Conservation (phyloP, 2,113 vertebrate genomes). For the Lepus americanus region DNA sequence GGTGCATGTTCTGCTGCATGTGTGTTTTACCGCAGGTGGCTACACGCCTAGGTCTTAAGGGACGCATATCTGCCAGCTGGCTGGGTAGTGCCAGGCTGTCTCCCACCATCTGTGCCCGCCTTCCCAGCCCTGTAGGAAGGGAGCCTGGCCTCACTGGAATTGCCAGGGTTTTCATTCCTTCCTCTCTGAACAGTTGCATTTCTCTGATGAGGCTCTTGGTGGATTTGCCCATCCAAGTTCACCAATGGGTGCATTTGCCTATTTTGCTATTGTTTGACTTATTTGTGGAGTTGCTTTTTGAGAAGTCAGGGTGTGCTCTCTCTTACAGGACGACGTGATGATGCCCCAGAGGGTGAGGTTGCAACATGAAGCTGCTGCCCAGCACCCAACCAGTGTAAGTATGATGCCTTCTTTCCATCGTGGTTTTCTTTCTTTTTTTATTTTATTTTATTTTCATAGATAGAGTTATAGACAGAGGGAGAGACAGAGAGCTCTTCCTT, state of each 20-base stretch:
- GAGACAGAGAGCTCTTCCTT: too few relatives aligned
- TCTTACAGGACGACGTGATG: slow-evolving; percentile 96
- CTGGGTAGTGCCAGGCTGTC: too few relatives aligned
- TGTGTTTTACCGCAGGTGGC: neutral
- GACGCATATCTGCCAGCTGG: neutral
- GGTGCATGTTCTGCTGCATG: neutral
- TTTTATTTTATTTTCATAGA: too few relatives aligned
- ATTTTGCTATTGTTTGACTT: neutral
- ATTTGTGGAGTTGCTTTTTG: neutral
- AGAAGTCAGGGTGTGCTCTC: slow-evolving; percentile 74
- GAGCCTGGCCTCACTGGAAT: neutral
- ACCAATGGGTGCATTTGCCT: too few relatives aligned
- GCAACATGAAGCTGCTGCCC: slow-evolving; percentile 89
- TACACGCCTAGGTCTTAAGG: neutral
- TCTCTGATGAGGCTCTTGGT: neutral
- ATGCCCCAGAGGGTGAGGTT: slow-evolving; percentile 94
- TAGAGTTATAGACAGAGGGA: too few relatives aligned
- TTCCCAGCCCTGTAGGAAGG: too few relatives aligned
- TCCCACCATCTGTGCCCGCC: too few relatives aligned
- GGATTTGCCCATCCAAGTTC: neutral
- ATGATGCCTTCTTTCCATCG: neutral
- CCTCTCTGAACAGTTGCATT: too few relatives aligned
- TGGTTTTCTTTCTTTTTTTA: too few relatives aligned
- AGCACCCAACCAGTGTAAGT: slow-evolving; percentile 92
- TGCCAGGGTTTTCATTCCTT: neutral